Conservation (phyloP, 2,888 invertebrate genomes). For the Theretra japonica region DNA sequence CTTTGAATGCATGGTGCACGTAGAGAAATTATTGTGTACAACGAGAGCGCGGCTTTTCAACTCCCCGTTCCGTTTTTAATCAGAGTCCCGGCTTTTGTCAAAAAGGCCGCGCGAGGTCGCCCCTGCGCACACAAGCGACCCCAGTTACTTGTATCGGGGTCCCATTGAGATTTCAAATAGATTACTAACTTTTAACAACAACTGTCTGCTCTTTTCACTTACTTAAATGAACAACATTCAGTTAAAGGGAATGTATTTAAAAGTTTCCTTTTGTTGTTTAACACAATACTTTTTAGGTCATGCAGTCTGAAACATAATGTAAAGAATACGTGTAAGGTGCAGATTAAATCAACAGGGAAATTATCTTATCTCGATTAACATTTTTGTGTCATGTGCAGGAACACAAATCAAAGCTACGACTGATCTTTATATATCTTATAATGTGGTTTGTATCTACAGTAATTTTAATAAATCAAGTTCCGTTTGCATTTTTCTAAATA, state of each 20-base stretch:
- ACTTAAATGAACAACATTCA: conserved; percentile 8
- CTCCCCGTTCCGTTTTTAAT: conserved; percentile 40
- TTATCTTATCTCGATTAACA: too few species aligned
- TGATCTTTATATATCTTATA: too few species aligned
- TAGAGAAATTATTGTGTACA: conserved; percentile 37
- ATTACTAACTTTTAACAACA: conserved; percentile 5
- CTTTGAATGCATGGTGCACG: conserved; percentile 32
- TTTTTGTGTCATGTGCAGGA: too few species aligned
- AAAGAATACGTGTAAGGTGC: too few species aligned
- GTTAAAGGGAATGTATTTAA: background rate
- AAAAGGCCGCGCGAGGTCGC: conserved; percentile 8
- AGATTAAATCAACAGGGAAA: too few species aligned
- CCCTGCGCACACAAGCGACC: background rate
- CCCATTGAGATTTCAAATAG: background rate
- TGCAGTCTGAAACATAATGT: background rate
- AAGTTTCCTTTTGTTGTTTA: background rate
- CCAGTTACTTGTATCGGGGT: background rate
- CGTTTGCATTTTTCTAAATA: too few species aligned
- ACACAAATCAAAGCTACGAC: too few species aligned
- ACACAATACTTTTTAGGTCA: background rate
- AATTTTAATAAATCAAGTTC: too few species aligned
- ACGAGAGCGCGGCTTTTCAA: conserved; percentile 22
- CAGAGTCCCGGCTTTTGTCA: conserved; percentile 40
- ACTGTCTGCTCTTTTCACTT: conserved; percentile 7
- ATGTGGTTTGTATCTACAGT: too few species aligned